A percentile compares a stretch with the other conserved stretches of the same genome.
phyloP scores from a whole-genome alignment of 2,888 invertebrate species.

The Lithosia quadra region DNA sequence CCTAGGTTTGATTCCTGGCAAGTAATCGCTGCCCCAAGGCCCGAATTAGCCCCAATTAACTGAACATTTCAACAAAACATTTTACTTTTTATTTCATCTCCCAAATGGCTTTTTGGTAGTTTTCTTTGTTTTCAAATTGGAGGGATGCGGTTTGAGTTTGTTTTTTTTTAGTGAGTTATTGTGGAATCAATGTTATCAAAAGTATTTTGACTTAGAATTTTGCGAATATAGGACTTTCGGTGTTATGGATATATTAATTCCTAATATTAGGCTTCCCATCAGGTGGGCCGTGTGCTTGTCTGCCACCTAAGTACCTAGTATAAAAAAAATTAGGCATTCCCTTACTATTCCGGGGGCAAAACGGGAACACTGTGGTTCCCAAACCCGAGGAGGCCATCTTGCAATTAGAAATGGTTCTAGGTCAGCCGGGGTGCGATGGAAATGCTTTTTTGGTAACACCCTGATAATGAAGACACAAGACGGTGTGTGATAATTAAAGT shows the following conservation, averaged over 20 bases:
- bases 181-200: neutral
- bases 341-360: too few species aligned
- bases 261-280: neutral
- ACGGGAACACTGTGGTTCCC: too few species aligned
- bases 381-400: too few species aligned
- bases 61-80: constrained; percentile 62
- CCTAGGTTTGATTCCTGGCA: constrained; percentile 41
- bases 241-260: neutral
- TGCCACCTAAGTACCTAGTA: too few species aligned
- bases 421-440: too few species aligned
- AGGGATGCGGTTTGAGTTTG: constrained; percentile 10
- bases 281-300: too few species aligned
- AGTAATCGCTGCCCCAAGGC: constrained; percentile 60
- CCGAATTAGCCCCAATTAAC: constrained; percentile 73
- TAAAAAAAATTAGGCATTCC: too few species aligned
- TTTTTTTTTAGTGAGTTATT: constrained; percentile 5
- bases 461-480: too few species aligned
- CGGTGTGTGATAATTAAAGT: too few species aligned
- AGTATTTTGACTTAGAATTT: constrained; percentile 7
- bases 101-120: constrained; percentile 37
- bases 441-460: too few species aligned
- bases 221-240: too few species aligned
- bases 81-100: constrained; percentile 52
- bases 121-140: constrained; percentile 46
- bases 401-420: too few species aligned